Percentiles rank a stretch among this genome's conserved stretches.
Conservation (phyloP, 2,113 vertebrate genomes). For the Corythornis vintsioides region DNA sequence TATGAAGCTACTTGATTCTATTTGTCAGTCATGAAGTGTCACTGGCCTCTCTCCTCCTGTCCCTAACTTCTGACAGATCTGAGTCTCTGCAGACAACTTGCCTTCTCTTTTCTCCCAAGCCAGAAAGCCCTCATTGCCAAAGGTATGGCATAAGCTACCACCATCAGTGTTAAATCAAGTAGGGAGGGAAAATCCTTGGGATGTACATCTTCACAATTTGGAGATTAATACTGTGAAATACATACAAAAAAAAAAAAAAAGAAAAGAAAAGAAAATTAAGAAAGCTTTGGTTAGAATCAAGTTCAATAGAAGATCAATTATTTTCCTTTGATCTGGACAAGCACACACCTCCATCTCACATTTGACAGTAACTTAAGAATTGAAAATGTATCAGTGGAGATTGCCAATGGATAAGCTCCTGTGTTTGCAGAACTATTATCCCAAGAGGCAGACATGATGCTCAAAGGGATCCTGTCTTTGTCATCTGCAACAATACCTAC, state of each 20-base stretch:
- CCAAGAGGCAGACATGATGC: neutral
- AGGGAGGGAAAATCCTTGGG: neutral
- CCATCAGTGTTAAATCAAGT: neutral
- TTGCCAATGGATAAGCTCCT: neutral
- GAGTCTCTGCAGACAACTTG: neutral
- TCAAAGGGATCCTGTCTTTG: neutral
- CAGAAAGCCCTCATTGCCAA: neutral
- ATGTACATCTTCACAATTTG: rapidly evolving
- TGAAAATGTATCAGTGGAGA: neutral
- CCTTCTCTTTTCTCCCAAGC: neutral
- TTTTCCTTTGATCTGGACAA: neutral
- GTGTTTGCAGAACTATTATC: neutral
- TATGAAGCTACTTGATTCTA: neutral
- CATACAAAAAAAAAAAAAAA: neutral
- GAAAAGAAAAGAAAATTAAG: neutral
- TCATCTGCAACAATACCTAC: neutral
- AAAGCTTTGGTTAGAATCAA: neutral
- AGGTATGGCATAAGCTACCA: neutral
- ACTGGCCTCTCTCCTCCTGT: neutral
- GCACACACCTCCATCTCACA: neutral
- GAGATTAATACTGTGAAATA: neutral
- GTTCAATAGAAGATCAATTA: neutral
- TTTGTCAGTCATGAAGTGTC: neutral
- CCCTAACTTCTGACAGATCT: neutral
- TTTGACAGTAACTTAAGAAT: neutral